Evolutionary conservation across 1,140 invertebrate species (phyloP).

Genomic region (Palaemon carinicauda): DNA sequence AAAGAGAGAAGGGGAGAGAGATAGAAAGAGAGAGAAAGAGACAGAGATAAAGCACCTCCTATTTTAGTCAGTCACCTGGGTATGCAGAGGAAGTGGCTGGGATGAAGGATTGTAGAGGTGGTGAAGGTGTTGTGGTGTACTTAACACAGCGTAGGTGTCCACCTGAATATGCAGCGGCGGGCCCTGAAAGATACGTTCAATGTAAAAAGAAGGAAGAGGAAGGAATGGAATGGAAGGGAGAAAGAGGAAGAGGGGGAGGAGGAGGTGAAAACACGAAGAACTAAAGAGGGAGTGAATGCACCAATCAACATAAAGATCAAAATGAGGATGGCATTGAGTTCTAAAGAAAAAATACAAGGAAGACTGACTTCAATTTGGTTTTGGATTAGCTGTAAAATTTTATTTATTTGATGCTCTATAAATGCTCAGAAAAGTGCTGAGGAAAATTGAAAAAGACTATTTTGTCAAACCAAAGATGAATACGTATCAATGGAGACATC

Average conservation of each 20-base stretch:
- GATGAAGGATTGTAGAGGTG: not conserved
- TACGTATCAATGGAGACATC: no score
- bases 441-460: no score
- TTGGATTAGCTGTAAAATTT: no score
- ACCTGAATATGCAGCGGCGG: slow-evolving; percentile 97
- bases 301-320: not conserved
- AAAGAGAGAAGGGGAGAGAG: not conserved
- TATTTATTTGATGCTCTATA: no score
- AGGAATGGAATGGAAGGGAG: no score
- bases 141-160: slow-evolving; percentile 84
- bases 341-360: no score
- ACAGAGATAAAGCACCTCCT: not conserved
- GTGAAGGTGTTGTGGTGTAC: not conserved
- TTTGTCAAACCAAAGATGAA: no score
- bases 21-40: not conserved
- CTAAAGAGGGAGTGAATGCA: not conserved
- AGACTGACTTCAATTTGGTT: no score
- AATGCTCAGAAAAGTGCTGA: no score
- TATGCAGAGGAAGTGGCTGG: slow-evolving; percentile 20
- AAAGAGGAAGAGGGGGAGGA: not conserved
- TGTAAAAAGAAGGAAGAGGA: not conserved
- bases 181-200: slow-evolving; percentile 71
- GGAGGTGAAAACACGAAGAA: not conserved
- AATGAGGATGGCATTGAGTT: not conserved
- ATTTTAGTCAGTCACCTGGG: not conserved